Percentiles rank a stretch among this genome's conserved stretches.
Evolutionary conservation across 2,113 vertebrate genomes (phyloP).

Genomic region (Alethe castanea): DNA sequence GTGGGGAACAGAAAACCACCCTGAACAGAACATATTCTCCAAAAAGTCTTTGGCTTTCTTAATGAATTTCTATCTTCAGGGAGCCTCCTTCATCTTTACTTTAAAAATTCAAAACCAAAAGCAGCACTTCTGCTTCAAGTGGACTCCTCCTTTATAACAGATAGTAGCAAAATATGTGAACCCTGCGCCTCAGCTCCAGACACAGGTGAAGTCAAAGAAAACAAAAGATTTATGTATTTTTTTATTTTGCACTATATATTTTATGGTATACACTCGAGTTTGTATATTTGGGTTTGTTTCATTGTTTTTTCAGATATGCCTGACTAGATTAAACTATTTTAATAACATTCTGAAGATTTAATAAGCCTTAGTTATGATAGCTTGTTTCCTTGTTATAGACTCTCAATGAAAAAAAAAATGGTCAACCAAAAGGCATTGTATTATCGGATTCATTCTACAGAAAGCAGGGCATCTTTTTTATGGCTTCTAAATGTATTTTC

Average conservation of each 20-base stretch:
- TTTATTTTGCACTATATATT: not conserved
- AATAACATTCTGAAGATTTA: not conserved
- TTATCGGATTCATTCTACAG: not conserved
- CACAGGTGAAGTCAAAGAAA: not conserved
- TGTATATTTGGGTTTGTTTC: not conserved
- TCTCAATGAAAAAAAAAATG: not conserved
- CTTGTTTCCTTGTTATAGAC: not conserved
- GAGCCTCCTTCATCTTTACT: not conserved
- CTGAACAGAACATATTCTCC: not conserved
- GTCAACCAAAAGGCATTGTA: not conserved
- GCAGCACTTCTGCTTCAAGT: not conserved
- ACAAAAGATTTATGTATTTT: not conserved
- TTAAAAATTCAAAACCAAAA: constrained; percentile 34
- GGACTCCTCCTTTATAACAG: not conserved
- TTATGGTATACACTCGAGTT: not conserved
- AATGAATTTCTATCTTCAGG: constrained; percentile 34
- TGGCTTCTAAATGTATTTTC: not conserved
- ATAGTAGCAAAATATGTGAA: not conserved
- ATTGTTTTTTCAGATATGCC: not conserved
- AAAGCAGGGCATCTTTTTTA: not conserved
- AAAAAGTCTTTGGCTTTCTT: constrained; percentile 26
- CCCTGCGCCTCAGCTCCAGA: not conserved
- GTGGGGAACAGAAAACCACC: not conserved
- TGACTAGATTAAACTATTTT: not conserved
- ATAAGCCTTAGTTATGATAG: not conserved